phyloP scores from a whole-genome alignment of 2,888 invertebrate genomes.

The Drosophila subquinaria region DNA sequence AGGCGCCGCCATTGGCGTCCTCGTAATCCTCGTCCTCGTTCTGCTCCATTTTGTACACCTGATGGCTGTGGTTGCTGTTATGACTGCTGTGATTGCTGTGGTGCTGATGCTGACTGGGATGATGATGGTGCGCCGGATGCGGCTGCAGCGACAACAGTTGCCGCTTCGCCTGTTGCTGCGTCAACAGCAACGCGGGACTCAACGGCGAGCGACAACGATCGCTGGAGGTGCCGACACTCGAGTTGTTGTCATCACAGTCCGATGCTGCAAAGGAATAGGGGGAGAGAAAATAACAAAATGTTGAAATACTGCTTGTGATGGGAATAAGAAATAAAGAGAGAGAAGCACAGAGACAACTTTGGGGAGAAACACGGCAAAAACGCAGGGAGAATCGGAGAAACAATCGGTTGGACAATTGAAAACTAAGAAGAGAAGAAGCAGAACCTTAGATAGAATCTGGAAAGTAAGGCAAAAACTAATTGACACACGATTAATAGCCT shows the following conservation, averaged over 20 bases:
- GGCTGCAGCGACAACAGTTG: constrained; percentile 62
- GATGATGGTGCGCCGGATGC: constrained; percentile 73
- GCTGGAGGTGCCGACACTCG: constrained; percentile 84
- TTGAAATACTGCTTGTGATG: too few species aligned
- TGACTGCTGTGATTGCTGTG: constrained; percentile 30
- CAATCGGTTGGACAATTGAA: too few species aligned
- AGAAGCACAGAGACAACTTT: too few species aligned
- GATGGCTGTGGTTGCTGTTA: constrained; percentile 38
- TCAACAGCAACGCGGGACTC: constrained; percentile 77
- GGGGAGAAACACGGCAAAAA: too few species aligned
- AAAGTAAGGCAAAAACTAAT: too few species aligned
- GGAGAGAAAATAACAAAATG: too few species aligned
- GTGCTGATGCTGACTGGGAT: constrained; percentile 45
- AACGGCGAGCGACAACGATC: constrained; percentile 84
- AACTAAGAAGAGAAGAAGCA: too few species aligned
- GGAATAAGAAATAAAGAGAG: too few species aligned
- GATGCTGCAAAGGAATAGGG: constrained; percentile 67
- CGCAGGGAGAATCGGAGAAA: too few species aligned
- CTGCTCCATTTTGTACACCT: constrained; percentile 64
- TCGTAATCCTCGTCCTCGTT: constrained; percentile 74
- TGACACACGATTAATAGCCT: too few species aligned
- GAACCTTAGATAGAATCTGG: too few species aligned
- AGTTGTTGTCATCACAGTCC: constrained; percentile 85
- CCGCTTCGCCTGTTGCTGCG: constrained; percentile 72
- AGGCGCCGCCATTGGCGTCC: constrained; percentile 80